Conservation (phyloP, 2,888 invertebrate species). For the Operophtera brumata region DNA sequence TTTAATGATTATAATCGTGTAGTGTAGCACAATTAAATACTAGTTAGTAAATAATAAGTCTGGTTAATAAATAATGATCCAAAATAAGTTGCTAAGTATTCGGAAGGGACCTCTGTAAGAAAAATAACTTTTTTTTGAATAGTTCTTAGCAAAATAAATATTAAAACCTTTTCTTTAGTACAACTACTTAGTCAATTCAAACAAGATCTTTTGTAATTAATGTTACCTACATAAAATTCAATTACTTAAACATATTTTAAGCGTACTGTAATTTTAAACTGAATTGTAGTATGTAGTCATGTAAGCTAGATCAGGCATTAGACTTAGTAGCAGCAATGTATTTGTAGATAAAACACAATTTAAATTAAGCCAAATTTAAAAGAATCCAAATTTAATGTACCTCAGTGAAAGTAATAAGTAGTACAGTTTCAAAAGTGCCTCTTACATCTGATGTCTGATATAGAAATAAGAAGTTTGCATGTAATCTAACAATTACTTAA, state of each 20-base stretch:
- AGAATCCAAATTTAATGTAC: not conserved
- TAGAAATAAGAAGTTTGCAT: not conserved
- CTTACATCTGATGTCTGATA: not conserved
- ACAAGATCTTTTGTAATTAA: not conserved
- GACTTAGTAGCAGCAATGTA: not conserved
- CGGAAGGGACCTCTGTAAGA: not conserved
- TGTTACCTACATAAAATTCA: not conserved
- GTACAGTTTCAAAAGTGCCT: not conserved
- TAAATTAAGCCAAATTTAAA: not conserved
- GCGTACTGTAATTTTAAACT: not conserved
- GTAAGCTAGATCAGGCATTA: not conserved
- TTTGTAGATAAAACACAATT: not conserved
- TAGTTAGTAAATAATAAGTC: conserved; percentile 5
- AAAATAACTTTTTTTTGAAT: no score
- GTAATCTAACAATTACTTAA: not conserved
- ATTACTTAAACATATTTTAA: not conserved
- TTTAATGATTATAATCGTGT: conserved; percentile 3
- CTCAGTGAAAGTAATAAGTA: no score
- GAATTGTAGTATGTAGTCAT: not conserved
- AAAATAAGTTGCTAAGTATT: not conserved
- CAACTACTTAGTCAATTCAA: not conserved
- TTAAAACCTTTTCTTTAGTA: not conserved
- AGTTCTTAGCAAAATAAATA: not conserved
- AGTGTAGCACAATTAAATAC: conserved; percentile 8
- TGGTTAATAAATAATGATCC: not conserved